A percentile compares a stretch with the other conserved stretches of the same genome.
phyloP scores from a whole-genome alignment of 2,888 invertebrate species.

The Pyrrhosoma nymphula region DNA sequence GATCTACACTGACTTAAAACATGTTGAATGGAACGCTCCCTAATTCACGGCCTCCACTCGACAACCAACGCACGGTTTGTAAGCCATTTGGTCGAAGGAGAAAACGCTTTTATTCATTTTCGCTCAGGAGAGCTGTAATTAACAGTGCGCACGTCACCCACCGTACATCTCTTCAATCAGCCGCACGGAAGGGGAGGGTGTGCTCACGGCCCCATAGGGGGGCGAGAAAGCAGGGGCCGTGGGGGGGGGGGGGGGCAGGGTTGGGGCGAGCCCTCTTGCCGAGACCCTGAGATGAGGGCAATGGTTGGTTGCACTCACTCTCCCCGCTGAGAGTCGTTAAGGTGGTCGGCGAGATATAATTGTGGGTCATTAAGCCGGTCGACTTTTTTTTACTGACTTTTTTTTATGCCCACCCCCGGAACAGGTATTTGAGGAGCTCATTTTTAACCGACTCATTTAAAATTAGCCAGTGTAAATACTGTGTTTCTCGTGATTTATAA shows the following conservation, averaged over 20 bases:
- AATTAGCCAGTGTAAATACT: not conserved
- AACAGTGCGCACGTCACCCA: no score
- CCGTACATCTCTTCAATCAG: not conserved
- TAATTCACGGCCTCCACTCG: no score
- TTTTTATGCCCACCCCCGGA: not conserved
- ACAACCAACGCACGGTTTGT: no score
- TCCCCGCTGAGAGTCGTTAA: not conserved
- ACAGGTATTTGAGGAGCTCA: not conserved
- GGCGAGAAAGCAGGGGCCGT: not conserved
- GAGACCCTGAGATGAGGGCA: not conserved
- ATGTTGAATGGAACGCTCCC: no score
- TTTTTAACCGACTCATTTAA: not conserved
- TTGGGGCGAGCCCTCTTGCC: no score
- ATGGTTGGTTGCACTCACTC: not conserved
- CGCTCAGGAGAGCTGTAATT: no score
- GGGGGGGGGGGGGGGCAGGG: not conserved
- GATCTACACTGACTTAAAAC: no score
- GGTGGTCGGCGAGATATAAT: not conserved
- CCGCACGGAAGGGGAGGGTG: not conserved
- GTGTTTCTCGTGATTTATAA: no score
- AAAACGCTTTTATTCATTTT: no score
- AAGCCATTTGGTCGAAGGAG: no score
- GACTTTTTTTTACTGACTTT: not conserved
- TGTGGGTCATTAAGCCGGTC: not conserved
- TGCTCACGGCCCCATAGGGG: not conserved